Conservation (phyloP, 1,140 invertebrate genomes). For the Plutomurus gul region DNA sequence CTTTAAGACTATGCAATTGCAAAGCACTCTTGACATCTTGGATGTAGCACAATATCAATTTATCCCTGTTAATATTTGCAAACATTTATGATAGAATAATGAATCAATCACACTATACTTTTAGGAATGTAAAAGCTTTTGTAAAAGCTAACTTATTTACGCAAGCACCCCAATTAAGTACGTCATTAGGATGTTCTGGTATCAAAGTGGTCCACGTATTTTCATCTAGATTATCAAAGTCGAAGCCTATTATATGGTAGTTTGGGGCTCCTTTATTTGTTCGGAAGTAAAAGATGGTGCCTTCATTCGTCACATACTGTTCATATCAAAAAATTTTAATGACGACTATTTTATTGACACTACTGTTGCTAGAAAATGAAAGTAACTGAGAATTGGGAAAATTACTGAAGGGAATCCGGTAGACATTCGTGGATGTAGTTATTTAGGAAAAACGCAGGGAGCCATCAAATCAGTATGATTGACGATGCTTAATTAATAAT, state of each 20-base stretch:
- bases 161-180: conserved; percentile 83
- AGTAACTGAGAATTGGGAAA: no score
- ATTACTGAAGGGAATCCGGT: no score
- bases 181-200: conserved; percentile 81
- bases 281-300: conserved; percentile 74
- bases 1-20: conserved; percentile 76
- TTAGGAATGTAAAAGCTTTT: not conserved
- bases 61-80: conserved; percentile 63
- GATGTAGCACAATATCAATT: conserved; percentile 88
- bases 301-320: conserved; percentile 48
- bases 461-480: not conserved
- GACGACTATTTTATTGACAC: no score
- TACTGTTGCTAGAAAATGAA: no score
- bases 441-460: no score
- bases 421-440: no score
- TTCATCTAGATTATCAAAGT: conserved; percentile 78
- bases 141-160: conserved; percentile 67
- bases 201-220: conserved; percentile 81
- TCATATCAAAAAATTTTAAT: not conserved
- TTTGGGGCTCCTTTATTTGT: conserved; percentile 94
- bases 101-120: not conserved
- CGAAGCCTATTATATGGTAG: conserved; percentile 84
- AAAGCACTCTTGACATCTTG: conserved; percentile 84
- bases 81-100: not conserved
- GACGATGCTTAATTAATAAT: not conserved